A percentile compares a stretch with the other conserved stretches of the same genome.
Conservation (phyloP, 2,888 invertebrate species). For the Tetropium fuscum region DNA sequence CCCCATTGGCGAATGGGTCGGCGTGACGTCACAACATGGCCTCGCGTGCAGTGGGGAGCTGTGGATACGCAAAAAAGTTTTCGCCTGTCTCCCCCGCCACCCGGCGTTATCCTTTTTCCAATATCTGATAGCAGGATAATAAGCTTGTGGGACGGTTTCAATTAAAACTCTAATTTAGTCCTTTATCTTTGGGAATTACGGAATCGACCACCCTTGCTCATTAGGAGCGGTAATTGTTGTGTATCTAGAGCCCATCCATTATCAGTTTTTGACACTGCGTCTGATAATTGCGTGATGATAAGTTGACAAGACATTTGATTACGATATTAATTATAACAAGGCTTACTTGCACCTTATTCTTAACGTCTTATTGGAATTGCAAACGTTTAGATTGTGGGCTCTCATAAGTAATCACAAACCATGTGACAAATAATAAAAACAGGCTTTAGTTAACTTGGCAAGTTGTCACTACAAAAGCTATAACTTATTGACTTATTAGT, state of each 20-base stretch:
- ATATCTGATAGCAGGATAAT: constrained; percentile 20
- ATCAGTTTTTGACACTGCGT: constrained; percentile 3
- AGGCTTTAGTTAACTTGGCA: too few relatives aligned
- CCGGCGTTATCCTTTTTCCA: constrained; percentile 11
- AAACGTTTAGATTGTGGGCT: background rate
- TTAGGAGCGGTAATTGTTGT: constrained; percentile 9
- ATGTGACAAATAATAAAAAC: too few relatives aligned
- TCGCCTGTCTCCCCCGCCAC: constrained; percentile 28
- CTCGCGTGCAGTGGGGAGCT: constrained; percentile 30
- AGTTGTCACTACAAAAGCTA: too few relatives aligned
- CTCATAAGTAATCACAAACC: background rate
- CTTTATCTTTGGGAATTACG: constrained; percentile 26
- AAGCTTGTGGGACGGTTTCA: constrained; percentile 20
- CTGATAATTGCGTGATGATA: constrained; percentile 2
- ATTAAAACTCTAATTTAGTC: constrained; percentile 30
- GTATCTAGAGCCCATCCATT: constrained; percentile 8
- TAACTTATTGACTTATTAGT: background rate
- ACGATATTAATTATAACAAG: background rate
- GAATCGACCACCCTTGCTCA: constrained; percentile 21
- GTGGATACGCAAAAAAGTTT: constrained; percentile 43
- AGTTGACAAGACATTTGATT: constrained; percentile 8
- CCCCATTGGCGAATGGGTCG: constrained; percentile 51
- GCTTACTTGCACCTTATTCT: too few relatives aligned
- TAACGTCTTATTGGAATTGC: too few relatives aligned
- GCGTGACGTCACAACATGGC: constrained; percentile 63